These are phyloP conservation scores for Mionectes macconnelli DNA, from an alignment of 2,113 vertebrate species.

Conservation along the genomic window DNA sequence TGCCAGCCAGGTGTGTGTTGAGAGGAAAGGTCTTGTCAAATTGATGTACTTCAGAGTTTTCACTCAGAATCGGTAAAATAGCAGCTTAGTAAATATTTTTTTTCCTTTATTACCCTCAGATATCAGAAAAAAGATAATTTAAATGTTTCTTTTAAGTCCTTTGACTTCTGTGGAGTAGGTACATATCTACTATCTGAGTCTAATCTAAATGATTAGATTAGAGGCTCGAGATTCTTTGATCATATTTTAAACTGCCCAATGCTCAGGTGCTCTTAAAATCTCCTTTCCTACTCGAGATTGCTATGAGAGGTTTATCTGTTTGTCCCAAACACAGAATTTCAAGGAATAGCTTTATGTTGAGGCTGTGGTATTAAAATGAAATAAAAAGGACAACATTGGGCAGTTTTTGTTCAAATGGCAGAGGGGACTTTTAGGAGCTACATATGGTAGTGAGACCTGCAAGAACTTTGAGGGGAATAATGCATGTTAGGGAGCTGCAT, in stretches of 20 bases:
- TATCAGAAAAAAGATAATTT: not conserved
- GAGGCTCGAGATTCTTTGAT: not conserved
- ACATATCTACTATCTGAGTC: not conserved
- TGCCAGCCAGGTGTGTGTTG: constrained; percentile 84
- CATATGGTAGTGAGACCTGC: not conserved
- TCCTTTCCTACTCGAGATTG: not conserved
- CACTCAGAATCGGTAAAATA: not conserved
- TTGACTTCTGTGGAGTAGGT: not conserved
- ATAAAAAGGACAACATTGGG: not conserved
- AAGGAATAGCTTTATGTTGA: not conserved
- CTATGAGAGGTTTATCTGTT: not conserved
- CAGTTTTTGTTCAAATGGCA: not conserved
- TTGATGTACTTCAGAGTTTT: not conserved
- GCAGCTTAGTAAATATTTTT: not conserved
- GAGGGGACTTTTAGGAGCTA: not conserved
- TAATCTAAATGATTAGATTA: not conserved
- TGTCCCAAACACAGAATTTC: not conserved
- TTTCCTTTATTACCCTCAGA: not conserved
- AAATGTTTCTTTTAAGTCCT: not conserved
- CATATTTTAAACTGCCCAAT: not conserved
- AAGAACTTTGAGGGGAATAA: not conserved
- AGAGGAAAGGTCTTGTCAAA: not conserved
- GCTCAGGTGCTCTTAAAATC: not conserved
- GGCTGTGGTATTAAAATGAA: not conserved
- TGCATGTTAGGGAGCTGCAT: not conserved